A percentile compares a stretch with the other conserved stretches of the same genome.
Conservation (phyloP, 2,797 vertebrate genomes). For the Orientallactaga sibirica region DNA sequence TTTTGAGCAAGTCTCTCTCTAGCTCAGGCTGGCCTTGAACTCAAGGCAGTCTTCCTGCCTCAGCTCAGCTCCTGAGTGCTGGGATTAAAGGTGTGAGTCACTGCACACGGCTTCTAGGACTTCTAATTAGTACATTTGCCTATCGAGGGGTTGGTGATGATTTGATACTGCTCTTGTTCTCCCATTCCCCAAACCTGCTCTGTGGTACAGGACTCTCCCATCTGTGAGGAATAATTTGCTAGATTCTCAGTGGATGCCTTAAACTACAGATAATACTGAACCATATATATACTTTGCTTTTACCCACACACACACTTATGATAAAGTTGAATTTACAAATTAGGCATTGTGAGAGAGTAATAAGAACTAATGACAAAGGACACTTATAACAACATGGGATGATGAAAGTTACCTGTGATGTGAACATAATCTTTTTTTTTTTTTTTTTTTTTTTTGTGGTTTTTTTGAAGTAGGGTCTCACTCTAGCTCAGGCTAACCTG, state of each 20-base stretch:
- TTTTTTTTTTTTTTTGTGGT: too few relatives aligned
- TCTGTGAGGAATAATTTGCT: background rate
- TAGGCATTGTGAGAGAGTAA: background rate
- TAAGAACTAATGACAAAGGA: background rate
- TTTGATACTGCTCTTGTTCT: background rate
- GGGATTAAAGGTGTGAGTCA: too few relatives aligned
- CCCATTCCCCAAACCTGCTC: background rate
- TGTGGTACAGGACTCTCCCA: background rate
- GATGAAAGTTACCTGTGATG: background rate
- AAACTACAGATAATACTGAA: background rate
- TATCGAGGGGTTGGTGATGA: background rate
- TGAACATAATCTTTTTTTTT: background rate
- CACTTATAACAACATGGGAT: background rate
- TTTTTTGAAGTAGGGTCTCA: too few relatives aligned
- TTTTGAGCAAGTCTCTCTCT: too few relatives aligned
- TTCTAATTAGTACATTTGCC: background rate
- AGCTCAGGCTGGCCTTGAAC: too few relatives aligned
- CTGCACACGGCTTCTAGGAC: background rate
- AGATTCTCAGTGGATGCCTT: background rate
- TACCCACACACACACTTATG: background rate
- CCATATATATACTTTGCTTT: background rate
- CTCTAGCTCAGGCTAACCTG: too few relatives aligned
- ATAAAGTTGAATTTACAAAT: background rate
- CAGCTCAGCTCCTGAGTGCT: too few relatives aligned
- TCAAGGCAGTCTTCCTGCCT: too few relatives aligned